Base-by-base conservation (phyloP, 2,888 invertebrate genomes). In the Tortricodes alternella region DNA sequence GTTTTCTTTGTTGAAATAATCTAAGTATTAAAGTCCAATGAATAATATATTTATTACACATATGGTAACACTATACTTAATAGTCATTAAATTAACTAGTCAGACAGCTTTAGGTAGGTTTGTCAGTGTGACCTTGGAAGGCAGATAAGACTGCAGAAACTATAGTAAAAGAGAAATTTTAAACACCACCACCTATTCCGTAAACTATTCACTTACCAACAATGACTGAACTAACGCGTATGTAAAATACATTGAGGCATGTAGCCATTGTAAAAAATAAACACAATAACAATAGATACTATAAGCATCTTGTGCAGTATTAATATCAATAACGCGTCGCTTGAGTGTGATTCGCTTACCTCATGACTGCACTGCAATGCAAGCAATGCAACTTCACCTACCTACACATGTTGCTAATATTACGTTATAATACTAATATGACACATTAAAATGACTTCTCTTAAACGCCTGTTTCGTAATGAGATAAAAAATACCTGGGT, bases 401-500 rank as follows among this genome's bases (percentile, higher is more conserved):
- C 76, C 74, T 73, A 59, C 21, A 60, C 53, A 66, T 59, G 58
- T 63, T 70, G 73, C 71, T 70, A 73, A 61, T 62, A 59, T 71
- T 70, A 67, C 64, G 68, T 69, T 68, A 60, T 66, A 65, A 66
- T 62, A 65, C 65, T 70, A 67, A 63, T 67, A 67, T 65, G 64
- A 70, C 65, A 67, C 46, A 64, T 65, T 65, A 65, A 64, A 65
- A 64, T 57, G 60, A 63, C 62, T 63, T 61, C 55, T 38, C 53
- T 39, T 41, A 59, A 62, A 68, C 70, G 73, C 65, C 68, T 72
- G 69, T 65, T 72, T 73, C 64, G 65, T 67, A 71, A 71, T 66
- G 59, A 58, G 58, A 48, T 59, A 55, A 59, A 58, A 59, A 63
- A 38, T 50, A 50, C 56, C 56, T 56, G 29, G 29, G 43, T 50